A percentile compares a stretch with the other conserved stretches of the same genome.
Conservation (phyloP, 1,140 invertebrate genomes). For the Stegodyphus mimosarum region DNA sequence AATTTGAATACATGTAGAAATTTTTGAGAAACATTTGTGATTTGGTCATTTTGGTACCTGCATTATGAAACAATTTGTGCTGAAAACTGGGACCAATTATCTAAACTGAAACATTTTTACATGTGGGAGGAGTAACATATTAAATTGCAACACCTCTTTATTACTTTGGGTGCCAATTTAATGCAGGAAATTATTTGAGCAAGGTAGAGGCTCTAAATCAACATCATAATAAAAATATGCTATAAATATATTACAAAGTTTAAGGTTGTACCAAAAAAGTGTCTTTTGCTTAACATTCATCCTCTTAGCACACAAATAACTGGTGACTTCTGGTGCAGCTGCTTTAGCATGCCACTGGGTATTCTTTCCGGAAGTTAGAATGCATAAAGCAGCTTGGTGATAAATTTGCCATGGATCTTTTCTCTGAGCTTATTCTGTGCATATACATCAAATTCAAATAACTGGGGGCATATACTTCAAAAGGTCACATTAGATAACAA, state of each 20-base stretch:
- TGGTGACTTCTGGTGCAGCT: slow-evolving; percentile 26
- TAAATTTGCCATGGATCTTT: slow-evolving; percentile 48
- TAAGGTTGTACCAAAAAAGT: slow-evolving; percentile 60
- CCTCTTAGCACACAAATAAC: slow-evolving; percentile 26
- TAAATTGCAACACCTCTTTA: slow-evolving; percentile 49
- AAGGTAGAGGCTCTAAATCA: slow-evolving; percentile 60
- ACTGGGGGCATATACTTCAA: slow-evolving; percentile 36
- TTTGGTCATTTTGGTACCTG: slow-evolving; percentile 58
- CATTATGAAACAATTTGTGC: slow-evolving; percentile 59
- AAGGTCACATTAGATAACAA: slow-evolving; percentile 48
- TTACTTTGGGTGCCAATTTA: slow-evolving; percentile 41
- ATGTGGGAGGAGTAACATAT: slow-evolving; percentile 52
- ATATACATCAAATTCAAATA: slow-evolving; percentile 38
- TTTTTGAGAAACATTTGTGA: slow-evolving; percentile 60
- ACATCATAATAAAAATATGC: slow-evolving; percentile 63
- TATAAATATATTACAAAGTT: slow-evolving; percentile 63
- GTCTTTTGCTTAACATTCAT: slow-evolving; percentile 58
- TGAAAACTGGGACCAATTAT: slow-evolving; percentile 56
- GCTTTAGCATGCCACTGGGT: slow-evolving; percentile 12
- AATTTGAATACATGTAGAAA: slow-evolving; percentile 60
- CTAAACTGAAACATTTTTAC: slow-evolving; percentile 53
- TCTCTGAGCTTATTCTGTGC: slow-evolving; percentile 40
- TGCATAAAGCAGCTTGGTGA: slow-evolving; percentile 37
- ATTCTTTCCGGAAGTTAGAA: slow-evolving; percentile 42
- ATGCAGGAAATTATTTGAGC: slow-evolving; percentile 59